Base-by-base conservation (phyloP, 2,113 vertebrate genomes). In the Cynoglossus semilaevis region DNA sequence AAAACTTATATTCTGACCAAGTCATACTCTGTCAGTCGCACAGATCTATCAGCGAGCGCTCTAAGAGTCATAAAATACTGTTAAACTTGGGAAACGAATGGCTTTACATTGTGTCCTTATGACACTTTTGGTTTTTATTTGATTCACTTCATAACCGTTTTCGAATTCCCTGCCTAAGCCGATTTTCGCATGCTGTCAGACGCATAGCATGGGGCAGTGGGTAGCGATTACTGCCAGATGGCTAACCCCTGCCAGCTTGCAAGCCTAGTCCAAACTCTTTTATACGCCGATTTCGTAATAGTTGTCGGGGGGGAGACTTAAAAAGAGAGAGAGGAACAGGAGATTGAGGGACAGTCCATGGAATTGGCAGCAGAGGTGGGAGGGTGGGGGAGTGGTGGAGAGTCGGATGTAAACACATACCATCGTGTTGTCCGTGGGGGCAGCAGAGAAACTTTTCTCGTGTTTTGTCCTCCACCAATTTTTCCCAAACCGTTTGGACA, bases 361-460 rank as follows among this genome's bases (percentile, higher is more conserved):
- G 92, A 92, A 93, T 93, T 92, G 91, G 56, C 52, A 48, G 15
- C 17, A 56, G 77, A 70, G 72, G 58, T 42, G 67, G 72, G 75
- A 82, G 70, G 79, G 81, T 29, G 69, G 70, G 58, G 70, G 55
- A 54, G 45, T 46, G 22, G 22, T 6, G 22, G 22, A 29, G 22
- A 63, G 51, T 84, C 87, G 91, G 91, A 93, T 85, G 92, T 92
- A 92, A 93, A 93, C 94, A 80, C 88, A 80, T 69, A 60, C 38
- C 70, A 65, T 73, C 89, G 74, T 84, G 85, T 67, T 19, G 3
- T 56, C 38, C 13, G 44, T 47, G 48, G 62, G 77, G 63, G 53
- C 76, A 75, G 58, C 54, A 1, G 18, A 56, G 46, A 81, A 88
- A 85, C 73, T 84, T 84, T 89, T 89, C 87, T 80, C 80, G 87